Evolutionary conservation across 2,888 invertebrate species (phyloP).

Genomic region (Argyresthia goedartella): DNA sequence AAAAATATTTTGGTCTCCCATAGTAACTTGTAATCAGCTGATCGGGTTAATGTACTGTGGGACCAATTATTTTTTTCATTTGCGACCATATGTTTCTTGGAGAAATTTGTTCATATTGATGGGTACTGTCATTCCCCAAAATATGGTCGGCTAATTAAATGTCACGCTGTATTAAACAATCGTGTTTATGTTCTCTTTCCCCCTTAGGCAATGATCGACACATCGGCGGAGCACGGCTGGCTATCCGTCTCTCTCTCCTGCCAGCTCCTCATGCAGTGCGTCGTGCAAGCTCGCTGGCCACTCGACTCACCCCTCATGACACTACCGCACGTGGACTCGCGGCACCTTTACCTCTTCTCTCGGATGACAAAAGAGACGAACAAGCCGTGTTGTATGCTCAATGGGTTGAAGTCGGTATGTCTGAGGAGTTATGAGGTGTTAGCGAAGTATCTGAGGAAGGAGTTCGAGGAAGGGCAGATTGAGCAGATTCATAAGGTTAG

Average conservation of each 20-base stretch:
- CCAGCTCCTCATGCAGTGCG: slow-evolving; percentile 87
- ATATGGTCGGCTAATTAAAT: too few relatives aligned
- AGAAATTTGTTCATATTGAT: too few relatives aligned
- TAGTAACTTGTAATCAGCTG: too few relatives aligned
- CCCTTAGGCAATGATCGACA: slow-evolving; percentile 94
- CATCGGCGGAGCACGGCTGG: slow-evolving; percentile 92
- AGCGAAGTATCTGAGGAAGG: slow-evolving; percentile 71
- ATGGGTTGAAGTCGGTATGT: slow-evolving; percentile 69
- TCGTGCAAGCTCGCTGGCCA: slow-evolving; percentile 93
- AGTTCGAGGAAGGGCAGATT: slow-evolving; percentile 77
- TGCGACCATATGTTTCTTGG: too few relatives aligned
- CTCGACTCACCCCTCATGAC: slow-evolving; percentile 79
- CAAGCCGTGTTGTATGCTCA: slow-evolving; percentile 57
- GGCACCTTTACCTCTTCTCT: slow-evolving; percentile 73
- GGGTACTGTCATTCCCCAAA: too few relatives aligned
- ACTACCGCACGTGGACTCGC: slow-evolving; percentile 80
- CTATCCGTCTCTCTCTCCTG: slow-evolving; percentile 82
- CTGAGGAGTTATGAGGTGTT: slow-evolving; percentile 72
- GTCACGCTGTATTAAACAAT: too few relatives aligned
- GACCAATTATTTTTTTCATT: too few relatives aligned
- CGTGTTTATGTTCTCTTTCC: background rate
- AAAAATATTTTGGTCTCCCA: too few relatives aligned
- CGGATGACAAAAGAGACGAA: slow-evolving; percentile 48
- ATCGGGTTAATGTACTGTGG: too few relatives aligned
- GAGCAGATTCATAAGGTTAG: slow-evolving; percentile 75